Percentiles rank a stretch among this genome's conserved stretches.
Conservation (phyloP, 2,888 invertebrate species). For the Agapostemon virescens region DNA sequence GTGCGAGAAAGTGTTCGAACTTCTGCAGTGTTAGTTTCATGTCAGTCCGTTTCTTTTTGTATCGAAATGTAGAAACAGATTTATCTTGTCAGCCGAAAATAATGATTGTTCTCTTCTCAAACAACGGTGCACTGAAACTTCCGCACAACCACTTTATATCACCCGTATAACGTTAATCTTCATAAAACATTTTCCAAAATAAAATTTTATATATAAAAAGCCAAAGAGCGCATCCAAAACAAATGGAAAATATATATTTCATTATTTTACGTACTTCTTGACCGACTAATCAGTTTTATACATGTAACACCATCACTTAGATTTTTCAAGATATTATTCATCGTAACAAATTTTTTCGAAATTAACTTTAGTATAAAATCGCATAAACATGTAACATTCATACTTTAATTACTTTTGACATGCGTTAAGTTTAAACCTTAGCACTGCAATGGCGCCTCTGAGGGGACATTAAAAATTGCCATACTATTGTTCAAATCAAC, state of each 20-base stretch:
- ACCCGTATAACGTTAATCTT: neutral
- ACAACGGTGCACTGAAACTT: neutral
- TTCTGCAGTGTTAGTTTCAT: neutral
- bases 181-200: neutral
- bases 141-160: neutral
- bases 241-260: neutral
- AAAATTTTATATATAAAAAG: neutral
- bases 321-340: neutral
- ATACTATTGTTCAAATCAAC: too few relatives aligned
- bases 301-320: too few relatives aligned
- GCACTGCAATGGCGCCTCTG: too few relatives aligned
- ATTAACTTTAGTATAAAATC: neutral
- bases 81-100: neutral
- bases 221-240: neutral
- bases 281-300: too few relatives aligned
- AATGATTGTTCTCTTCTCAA: constrained; percentile 1
- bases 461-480: too few relatives aligned
- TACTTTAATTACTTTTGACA: too few relatives aligned
- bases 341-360: neutral
- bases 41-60: neutral
- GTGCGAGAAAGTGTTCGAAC: neutral
- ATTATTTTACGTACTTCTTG: too few relatives aligned
- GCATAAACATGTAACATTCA: neutral
- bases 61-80: constrained; percentile 7
- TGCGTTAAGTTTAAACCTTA: too few relatives aligned